Conservation (phyloP, 2,888 invertebrate genomes). For the Acronicta leporina region DNA sequence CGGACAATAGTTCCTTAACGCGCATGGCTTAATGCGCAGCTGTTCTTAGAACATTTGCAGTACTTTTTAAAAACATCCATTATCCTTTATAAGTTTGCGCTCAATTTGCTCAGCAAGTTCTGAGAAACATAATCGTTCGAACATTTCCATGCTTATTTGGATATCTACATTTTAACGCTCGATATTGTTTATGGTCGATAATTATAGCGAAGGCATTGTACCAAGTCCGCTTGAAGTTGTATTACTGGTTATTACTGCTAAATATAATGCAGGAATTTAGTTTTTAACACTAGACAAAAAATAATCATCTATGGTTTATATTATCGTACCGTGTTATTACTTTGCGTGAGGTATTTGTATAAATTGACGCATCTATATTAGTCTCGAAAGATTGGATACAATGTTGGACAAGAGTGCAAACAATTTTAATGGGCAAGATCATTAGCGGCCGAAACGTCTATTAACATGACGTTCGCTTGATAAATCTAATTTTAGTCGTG, state of each 20-base stretch:
- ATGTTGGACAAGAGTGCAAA: slow-evolving; percentile 30
- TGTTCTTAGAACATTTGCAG: slow-evolving; percentile 6
- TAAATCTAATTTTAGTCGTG: slow-evolving; percentile 35
- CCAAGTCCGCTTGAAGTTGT: slow-evolving; percentile 9
- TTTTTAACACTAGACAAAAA: slow-evolving; percentile 33
- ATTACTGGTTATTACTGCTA: slow-evolving; percentile 24
- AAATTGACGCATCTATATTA: slow-evolving; percentile 16
- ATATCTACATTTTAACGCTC: slow-evolving; percentile 21
- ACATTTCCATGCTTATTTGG: slow-evolving; percentile 23
- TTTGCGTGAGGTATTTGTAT: slow-evolving; percentile 17
- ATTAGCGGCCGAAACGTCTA: slow-evolving; percentile 36
- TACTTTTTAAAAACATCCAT: slow-evolving; percentile 15
- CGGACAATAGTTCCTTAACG: slow-evolving; percentile 13
- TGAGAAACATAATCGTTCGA: slow-evolving; percentile 27
- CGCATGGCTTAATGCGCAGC: not conserved
- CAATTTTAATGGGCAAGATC: slow-evolving; percentile 45
- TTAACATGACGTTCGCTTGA: slow-evolving; percentile 36
- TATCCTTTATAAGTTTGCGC: slow-evolving; percentile 20
- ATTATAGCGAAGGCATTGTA: slow-evolving; percentile 32
- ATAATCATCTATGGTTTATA: slow-evolving; percentile 2
- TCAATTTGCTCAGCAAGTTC: slow-evolving; percentile 38
- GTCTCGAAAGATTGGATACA: slow-evolving; percentile 38
- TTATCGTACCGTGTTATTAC: slow-evolving; percentile 16
- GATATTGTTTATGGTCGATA: slow-evolving; percentile 39
- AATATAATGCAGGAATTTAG: slow-evolving; percentile 25